Percentiles rank a stretch among this genome's conserved stretches.
Evolutionary conservation across 2,888 invertebrate species (phyloP).

Genomic region (Stenichneumon culpator): DNA sequence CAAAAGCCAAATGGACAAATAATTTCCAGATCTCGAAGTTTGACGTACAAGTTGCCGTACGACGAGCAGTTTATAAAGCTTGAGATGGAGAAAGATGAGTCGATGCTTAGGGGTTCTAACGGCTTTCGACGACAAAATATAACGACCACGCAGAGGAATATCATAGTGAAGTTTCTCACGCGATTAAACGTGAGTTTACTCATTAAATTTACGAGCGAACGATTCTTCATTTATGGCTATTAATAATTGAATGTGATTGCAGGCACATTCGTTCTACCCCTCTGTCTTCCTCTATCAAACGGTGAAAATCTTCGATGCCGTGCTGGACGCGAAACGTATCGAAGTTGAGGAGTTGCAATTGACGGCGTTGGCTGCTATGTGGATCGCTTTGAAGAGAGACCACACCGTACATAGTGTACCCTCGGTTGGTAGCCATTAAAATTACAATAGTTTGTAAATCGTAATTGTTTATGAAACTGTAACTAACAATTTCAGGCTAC

Average conservation of each 20-base stretch:
- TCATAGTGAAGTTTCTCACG: conserved; percentile 74
- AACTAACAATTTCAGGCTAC: conserved; percentile 68
- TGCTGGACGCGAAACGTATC: conserved; percentile 71
- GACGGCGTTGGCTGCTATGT: conserved; percentile 74
- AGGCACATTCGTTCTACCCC: conserved; percentile 74
- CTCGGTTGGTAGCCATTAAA: conserved; percentile 20
- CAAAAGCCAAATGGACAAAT: not conserved
- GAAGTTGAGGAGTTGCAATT: conserved; percentile 71
- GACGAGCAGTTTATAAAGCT: conserved; percentile 61
- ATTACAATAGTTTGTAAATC: not conserved
- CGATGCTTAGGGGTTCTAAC: conserved; percentile 57
- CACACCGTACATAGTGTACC: conserved; percentile 71
- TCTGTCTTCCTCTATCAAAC: conserved; percentile 76
- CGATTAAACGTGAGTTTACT: conserved; percentile 69
- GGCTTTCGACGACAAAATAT: conserved; percentile 68
- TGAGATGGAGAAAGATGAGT: conserved; percentile 70
- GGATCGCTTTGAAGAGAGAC: conserved; percentile 78
- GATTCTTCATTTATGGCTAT: not conserved
- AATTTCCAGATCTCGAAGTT: not conserved
- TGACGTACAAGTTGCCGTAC: conserved; percentile 58
- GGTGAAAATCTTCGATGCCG: conserved; percentile 76
- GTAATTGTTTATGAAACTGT: not conserved
- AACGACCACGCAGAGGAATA: conserved; percentile 72
- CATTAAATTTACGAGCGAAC: not conserved
- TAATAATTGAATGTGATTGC: conserved; percentile 28